phyloP scores from a whole-genome alignment of 2,113 vertebrate genomes.

The Drymodes brunneopygia region DNA sequence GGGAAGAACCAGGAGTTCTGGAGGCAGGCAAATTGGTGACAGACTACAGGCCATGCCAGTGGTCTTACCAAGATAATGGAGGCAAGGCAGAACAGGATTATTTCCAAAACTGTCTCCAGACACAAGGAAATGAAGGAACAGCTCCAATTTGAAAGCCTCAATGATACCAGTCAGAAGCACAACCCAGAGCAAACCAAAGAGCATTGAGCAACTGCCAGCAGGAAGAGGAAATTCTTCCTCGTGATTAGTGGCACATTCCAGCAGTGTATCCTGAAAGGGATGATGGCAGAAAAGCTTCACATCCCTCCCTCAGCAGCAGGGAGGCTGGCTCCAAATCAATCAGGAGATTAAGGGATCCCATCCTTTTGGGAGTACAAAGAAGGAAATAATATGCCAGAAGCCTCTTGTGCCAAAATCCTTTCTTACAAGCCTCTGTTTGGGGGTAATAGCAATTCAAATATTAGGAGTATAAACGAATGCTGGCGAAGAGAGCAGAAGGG shows the following conservation, averaged over 20 bases:
- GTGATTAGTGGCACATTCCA: background rate
- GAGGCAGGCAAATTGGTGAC: background rate
- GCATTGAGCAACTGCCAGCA: background rate
- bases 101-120: background rate
- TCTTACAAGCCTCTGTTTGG: background rate
- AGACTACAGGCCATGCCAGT: accelerated
- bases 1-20: background rate
- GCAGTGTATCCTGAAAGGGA: background rate
- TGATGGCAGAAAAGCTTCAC: background rate
- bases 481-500: background rate
- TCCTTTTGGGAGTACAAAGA: background rate
- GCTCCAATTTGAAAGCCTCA: background rate
- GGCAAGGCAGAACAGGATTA: background rate
- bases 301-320: background rate
- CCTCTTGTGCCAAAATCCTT: background rate
- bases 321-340: background rate
- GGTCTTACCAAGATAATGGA: accelerated
- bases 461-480: background rate
- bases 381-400: background rate
- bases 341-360: background rate
- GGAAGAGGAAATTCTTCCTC: background rate
- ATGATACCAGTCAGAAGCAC: background rate
- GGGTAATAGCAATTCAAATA: background rate
- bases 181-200: background rate
- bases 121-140: background rate